Evolutionary conservation across 2,888 invertebrate genomes (phyloP).

Genomic region (Halictus quadricinctus): DNA sequence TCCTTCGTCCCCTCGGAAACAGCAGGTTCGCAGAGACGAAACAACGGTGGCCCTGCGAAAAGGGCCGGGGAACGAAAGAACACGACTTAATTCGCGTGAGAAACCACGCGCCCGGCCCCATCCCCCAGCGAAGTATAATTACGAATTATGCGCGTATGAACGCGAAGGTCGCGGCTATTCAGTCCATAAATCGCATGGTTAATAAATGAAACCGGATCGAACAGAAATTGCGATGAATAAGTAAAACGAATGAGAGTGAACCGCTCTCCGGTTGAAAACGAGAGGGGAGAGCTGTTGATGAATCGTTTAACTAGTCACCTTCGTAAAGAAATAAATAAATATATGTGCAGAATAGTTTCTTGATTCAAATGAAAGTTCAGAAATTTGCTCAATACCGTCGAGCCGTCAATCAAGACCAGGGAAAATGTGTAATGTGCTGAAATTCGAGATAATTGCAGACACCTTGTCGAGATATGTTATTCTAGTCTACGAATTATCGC

Average conservation of each 20-base stretch:
- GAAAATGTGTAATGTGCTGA: background rate
- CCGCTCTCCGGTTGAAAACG: background rate
- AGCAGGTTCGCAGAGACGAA: constrained; percentile 12
- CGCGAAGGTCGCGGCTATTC: background rate
- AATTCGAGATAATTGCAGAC: background rate
- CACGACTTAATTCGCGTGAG: constrained; percentile 8
- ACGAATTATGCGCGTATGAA: background rate
- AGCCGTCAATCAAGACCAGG: background rate
- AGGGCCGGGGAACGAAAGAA: background rate
- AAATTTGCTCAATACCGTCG: background rate
- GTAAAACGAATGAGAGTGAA: background rate
- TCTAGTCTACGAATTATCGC: background rate
- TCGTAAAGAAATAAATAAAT: background rate
- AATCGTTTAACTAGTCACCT: background rate
- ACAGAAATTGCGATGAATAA: background rate
- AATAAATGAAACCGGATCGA: background rate
- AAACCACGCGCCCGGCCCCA: background rate
- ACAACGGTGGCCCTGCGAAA: background rate
- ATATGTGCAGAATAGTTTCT: background rate
- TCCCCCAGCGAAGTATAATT: constrained; percentile 5
- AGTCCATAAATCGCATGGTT: background rate
- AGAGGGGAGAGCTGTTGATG: background rate
- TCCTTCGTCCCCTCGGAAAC: background rate
- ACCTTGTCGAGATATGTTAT: background rate
- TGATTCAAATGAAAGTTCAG: background rate